A percentile compares a stretch with the other conserved stretches of the same genome.
Conservation (phyloP, 2,113 vertebrate species). For the Hyperopisus bebe region DNA sequence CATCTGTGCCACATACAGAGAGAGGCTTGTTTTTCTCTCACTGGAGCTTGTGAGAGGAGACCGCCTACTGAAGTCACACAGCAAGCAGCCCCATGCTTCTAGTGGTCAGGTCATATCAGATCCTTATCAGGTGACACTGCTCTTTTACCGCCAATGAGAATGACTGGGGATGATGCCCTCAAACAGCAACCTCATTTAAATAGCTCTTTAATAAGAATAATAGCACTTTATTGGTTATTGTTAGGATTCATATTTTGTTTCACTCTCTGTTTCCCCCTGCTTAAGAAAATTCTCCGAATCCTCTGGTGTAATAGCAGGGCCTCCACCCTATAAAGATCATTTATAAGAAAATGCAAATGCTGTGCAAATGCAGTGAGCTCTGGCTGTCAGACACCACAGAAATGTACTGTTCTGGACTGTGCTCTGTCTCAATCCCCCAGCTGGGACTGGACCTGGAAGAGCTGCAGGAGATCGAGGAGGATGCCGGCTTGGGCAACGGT, state of each 20-base stretch:
- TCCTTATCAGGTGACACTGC: neutral
- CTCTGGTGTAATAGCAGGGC: neutral
- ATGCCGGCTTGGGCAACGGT: slow-evolving; percentile 79
- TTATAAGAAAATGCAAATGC: neutral
- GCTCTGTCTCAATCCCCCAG: slow-evolving; percentile 45
- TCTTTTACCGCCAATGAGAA: neutral
- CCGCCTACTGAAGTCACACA: neutral
- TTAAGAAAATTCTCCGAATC: neutral
- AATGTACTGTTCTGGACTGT: neutral
- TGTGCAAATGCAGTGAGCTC: neutral
- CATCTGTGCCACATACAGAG: neutral
- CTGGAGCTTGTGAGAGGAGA: neutral
- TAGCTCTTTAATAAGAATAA: neutral
- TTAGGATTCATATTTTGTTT: neutral
- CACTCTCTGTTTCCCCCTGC: neutral
- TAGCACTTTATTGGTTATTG: neutral
- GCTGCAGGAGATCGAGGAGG: slow-evolving; percentile 81
- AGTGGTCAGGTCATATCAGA: neutral
- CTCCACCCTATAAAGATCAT: neutral
- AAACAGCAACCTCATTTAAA: neutral
- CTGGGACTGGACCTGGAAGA: slow-evolving; percentile 80
- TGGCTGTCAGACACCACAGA: neutral
- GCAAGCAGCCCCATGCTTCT: neutral
- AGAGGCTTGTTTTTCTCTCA: neutral
- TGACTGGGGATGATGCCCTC: neutral